Evolutionary conservation across 2,113 vertebrate species (phyloP), one percentile per base, ranked within the genome.

Genomic region (Acanthisitta chloris): DNA sequence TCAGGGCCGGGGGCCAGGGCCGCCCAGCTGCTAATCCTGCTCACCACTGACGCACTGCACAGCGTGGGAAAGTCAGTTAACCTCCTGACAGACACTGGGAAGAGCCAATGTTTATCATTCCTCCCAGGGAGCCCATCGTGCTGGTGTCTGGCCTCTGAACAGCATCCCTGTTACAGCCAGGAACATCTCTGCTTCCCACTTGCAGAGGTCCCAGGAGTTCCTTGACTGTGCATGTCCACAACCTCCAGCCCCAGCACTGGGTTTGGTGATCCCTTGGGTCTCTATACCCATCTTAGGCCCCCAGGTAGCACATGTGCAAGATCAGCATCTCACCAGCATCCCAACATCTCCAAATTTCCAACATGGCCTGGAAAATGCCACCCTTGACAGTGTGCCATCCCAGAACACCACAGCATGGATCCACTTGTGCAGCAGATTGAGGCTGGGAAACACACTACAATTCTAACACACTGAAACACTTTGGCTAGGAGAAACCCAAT

Each of bases 51-150:
- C 76, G 24, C 86, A 55, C 52, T 67, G 74, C 66, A 62, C 0
- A n/a, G 82, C 67, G 28, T 94, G 96, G 96, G 96, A 97, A 95
- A 90, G 90, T 31, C 96, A n/a, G 46, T 64, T 73, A 87, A 71
- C 90, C 74, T 95, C 74, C 87, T 49, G 87, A 82, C 89, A 70
- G 90, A 51, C 80, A 11, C 46, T 33, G 58, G 64, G 82, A 95
- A 90, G 72, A 81, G 88, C 58, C 92, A 73, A 28, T 91, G 81
- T 92, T 97, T 92, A 78, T 51, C 74, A 91, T 96, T 96, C 91
- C 70, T 79, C 42, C 28, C 71, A 65, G 20, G 3, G 33, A 94
- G 46, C 45, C 93, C 93, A 92, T 78, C 2, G 0, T 17, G 0
- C 17, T 74, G 74, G 45, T 26, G 67, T 77, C 91, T 70, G 62